Percentiles rank a stretch among this genome's conserved stretches.
Conservation (phyloP, 1,140 invertebrate genomes). For the Augochlora pura region DNA sequence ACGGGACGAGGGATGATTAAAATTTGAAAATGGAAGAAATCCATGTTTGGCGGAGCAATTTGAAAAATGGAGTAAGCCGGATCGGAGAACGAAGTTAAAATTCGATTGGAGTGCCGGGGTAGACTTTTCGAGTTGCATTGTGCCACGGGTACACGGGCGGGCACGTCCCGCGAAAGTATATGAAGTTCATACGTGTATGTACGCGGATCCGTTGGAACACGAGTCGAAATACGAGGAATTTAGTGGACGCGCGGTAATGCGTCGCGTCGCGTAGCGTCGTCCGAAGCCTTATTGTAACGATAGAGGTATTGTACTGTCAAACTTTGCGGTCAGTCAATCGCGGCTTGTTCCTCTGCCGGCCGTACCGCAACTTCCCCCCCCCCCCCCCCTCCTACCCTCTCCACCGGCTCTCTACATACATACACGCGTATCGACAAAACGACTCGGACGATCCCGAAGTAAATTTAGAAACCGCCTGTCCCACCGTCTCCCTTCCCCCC, state of each 20-base stretch:
- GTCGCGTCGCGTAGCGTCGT: background rate
- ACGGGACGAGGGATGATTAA: no score
- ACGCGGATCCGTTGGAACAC: no score
- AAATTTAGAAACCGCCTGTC: constrained; percentile 18
- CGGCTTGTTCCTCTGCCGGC: background rate
- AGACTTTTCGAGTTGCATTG: background rate
- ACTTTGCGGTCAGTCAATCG: constrained; percentile 25
- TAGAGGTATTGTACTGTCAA: constrained; percentile 33
- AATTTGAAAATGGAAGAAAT: no score
- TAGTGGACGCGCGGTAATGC: background rate
- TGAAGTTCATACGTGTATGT: no score
- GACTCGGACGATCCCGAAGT: constrained; percentile 16
- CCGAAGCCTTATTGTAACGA: constrained; percentile 38
- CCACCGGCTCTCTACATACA: background rate
- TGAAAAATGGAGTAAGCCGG: background rate
- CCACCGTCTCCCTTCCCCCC: no score
- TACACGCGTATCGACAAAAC: constrained; percentile 13
- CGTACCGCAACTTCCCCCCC: background rate
- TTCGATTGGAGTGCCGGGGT: constrained; percentile 2
- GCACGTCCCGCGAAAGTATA: constrained; percentile 6
- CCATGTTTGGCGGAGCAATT: background rate
- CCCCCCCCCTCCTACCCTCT: background rate
- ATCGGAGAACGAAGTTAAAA: background rate
- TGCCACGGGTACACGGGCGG: no score
- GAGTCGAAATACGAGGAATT: constrained; percentile 17